These are phyloP conservation scores for Drosophila picticornis DNA, from an alignment of 2,888 invertebrate genomes.

Conservation along the genomic window DNA sequence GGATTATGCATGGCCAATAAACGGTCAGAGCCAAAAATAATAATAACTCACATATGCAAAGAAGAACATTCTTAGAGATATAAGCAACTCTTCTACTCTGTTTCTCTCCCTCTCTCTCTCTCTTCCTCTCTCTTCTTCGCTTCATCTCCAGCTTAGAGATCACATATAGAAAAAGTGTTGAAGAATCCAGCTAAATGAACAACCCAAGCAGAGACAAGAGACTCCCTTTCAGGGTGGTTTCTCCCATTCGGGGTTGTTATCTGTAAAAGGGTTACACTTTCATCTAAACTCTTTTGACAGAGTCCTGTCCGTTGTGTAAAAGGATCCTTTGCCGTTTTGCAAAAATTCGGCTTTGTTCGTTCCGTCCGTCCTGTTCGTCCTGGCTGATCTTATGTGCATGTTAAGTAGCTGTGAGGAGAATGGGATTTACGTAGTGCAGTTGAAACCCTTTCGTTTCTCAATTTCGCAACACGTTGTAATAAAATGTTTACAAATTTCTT, in stretches of 20 bases:
- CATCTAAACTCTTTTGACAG: conserved; percentile 26
- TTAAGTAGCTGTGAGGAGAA: conserved; percentile 61
- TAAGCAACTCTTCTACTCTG: background rate
- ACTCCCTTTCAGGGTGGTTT: conserved; percentile 21
- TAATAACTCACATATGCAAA: conserved; percentile 69
- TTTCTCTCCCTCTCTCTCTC: background rate
- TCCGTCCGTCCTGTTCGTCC: background rate
- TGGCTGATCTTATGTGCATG: conserved; percentile 36
- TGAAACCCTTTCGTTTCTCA: background rate
- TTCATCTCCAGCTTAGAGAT: background rate
- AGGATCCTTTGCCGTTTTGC: conserved; percentile 39
- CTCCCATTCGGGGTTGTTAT: background rate
- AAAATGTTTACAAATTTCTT: conserved; percentile 78
- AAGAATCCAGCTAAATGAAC: conserved; percentile 6
- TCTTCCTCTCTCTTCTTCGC: background rate
- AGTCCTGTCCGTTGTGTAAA: conserved; percentile 35
- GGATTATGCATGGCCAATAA: conserved; percentile 85
- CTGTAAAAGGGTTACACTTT: conserved; percentile 51
- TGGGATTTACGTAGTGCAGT: conserved; percentile 26
- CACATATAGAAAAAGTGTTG: background rate
- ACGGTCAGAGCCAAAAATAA: conserved; percentile 65
- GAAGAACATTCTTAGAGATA: conserved; percentile 13
- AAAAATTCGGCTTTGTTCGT: conserved; percentile 40
- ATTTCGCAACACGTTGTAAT: conserved; percentile 48
- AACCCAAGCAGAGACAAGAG: conserved; percentile 1